Evolutionary conservation across 2,113 vertebrate genomes (phyloP).

Genomic region (Panthera leo): DNA sequence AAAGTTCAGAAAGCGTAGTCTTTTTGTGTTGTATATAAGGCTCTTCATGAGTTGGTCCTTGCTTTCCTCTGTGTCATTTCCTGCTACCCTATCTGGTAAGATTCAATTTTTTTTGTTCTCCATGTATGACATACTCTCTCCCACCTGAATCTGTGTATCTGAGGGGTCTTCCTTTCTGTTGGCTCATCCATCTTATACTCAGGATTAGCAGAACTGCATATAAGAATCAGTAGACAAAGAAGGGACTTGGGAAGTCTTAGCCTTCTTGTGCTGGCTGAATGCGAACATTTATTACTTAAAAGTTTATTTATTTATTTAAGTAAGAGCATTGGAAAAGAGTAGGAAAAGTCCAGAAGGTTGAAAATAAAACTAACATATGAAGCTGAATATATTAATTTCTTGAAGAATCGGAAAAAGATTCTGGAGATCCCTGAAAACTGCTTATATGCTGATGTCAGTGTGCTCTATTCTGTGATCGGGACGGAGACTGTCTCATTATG

Average conservation of each 20-base stretch:
- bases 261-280: neutral
- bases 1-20: no score
- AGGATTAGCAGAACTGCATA: no score
- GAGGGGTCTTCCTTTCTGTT: neutral
- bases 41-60: no score
- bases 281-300: neutral
- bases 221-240: no score
- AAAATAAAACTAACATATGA: neutral
- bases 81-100: neutral
- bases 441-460: slow-evolving; percentile 51
- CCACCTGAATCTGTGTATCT: neutral
- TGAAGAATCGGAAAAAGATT: slow-evolving; percentile 31
- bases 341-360: neutral
- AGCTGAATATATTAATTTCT: neutral
- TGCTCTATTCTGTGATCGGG: slow-evolving; percentile 47
- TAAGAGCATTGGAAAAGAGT: neutral
- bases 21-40: no score
- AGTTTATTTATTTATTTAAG: neutral
- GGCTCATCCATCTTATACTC: no score
- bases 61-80: neutral
- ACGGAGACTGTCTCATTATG: no score
- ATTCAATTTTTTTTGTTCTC: neutral
- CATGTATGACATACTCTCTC: neutral
- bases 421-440: slow-evolving; percentile 38
- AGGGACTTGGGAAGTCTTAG: neutral